A percentile compares a stretch with the other conserved stretches of the same genome.
These are phyloP conservation scores for Syngnathus rostellatus DNA, from an alignment of 2,797 vertebrate genomes.

Conservation along the genomic window DNA sequence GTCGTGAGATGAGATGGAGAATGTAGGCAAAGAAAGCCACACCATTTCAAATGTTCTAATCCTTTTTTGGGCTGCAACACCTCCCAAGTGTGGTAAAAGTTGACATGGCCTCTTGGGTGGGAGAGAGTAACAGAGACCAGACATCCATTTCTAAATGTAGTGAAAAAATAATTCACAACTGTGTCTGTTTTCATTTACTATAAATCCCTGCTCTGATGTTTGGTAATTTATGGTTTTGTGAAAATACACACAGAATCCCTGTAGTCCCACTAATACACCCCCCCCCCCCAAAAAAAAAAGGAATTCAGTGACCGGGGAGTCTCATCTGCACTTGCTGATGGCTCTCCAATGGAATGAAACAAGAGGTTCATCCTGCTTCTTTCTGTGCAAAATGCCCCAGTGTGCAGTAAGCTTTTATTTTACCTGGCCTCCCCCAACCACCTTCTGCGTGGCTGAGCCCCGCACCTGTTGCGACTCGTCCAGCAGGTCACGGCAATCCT, in stretches of 20 bases:
- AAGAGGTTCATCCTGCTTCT: not conserved
- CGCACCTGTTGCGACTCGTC: conserved; percentile 63
- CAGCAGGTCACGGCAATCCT: conserved; percentile 55
- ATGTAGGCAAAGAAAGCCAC: not conserved
- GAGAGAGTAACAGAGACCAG: not conserved
- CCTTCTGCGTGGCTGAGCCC: conserved; percentile 12
- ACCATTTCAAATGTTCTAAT: not conserved
- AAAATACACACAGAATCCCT: conserved; percentile 13
- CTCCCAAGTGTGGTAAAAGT: not conserved
- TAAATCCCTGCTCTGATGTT: conserved; percentile 34
- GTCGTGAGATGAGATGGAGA: not conserved
- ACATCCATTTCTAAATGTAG: conserved; percentile 9
- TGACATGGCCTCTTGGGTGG: not conserved
- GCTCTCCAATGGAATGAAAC: conserved; percentile 16
- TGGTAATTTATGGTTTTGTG: conserved; percentile 43
- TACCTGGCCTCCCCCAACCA: conserved; percentile 14
- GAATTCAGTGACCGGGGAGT: conserved; percentile 48
- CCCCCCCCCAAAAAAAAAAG: conserved; percentile 13
- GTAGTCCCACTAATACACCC: conserved; percentile 19
- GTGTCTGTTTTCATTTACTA: conserved; percentile 40
- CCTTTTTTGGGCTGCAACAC: not conserved
- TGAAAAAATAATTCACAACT: conserved; percentile 16
- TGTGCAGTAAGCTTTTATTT: conserved; percentile 1
- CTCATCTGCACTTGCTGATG: conserved; percentile 35
- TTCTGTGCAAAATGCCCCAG: conserved; percentile 9